Evolutionary conservation across 1,140 invertebrate genomes (phyloP).

Genomic region (Leptonema lineaticorne): DNA sequence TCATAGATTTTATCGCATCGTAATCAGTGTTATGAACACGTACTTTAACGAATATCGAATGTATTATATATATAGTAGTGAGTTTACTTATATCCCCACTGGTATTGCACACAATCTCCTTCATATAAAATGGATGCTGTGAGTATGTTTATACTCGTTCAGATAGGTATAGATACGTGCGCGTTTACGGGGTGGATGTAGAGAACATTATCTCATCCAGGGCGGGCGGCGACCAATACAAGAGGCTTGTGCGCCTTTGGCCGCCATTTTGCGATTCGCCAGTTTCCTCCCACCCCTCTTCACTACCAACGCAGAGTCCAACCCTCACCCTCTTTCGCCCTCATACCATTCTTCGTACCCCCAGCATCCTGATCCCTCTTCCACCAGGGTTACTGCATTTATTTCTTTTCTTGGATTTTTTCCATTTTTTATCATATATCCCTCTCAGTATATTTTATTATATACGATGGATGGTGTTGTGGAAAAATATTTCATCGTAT

Average conservation of each 20-base stretch:
- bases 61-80: conserved; percentile 8
- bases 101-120: neutral
- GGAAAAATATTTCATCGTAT: no score
- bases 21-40: conserved; percentile 23
- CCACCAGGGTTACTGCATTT: conserved; percentile 21
- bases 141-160: neutral
- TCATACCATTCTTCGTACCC: neutral
- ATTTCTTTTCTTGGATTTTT: neutral
- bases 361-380: conserved; percentile 7
- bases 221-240: conserved; percentile 30
- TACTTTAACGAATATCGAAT: conserved; percentile 20
- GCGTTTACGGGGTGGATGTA: conserved; percentile 17
- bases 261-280: conserved; percentile 32
- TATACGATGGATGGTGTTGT: no score
- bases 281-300: conserved; percentile 25
- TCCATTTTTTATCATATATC: neutral
- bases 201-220: conserved; percentile 33
- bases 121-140: conserved; percentile 9
- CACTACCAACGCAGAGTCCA: neutral
- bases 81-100: neutral
- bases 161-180: neutral
- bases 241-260: conserved; percentile 31
- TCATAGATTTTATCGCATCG: no score
- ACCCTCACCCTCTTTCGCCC: conserved; percentile 22
- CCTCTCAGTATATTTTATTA: no score